Evolutionary conservation across 2,113 vertebrate genomes (phyloP).

Genomic region (Oncorhynchus kisutch): DNA sequence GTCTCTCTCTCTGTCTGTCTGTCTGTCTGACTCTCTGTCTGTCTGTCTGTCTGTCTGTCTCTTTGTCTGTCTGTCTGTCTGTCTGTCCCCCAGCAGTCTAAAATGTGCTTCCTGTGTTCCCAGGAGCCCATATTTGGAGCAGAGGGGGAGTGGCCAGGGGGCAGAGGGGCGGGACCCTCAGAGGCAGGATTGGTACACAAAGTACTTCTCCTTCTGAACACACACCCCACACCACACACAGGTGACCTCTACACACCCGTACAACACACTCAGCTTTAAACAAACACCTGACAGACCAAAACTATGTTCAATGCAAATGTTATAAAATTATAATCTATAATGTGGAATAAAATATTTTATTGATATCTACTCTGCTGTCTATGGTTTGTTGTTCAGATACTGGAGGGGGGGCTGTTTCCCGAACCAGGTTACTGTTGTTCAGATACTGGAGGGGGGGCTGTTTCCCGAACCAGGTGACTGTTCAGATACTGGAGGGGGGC

Average conservation of each 20-base stretch:
- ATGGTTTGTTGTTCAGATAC: not conserved
- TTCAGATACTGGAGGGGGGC: not conserved
- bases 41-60: too few species aligned
- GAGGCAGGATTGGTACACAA: slow-evolving; percentile 95
- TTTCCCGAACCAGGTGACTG: too few species aligned
- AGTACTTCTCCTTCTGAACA: slow-evolving; percentile 94
- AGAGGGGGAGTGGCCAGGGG: slow-evolving; percentile 71
- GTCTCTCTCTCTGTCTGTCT: too few species aligned
- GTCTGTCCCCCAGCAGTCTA: not conserved
- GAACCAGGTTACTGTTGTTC: too few species aligned
- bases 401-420: not conserved
- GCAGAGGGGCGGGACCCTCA: slow-evolving; percentile 75
- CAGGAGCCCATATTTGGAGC: slow-evolving; percentile 78
- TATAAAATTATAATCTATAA: slow-evolving; percentile 51
- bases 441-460: too few species aligned
- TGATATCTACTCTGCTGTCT: slow-evolving; percentile 46
- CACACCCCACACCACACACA: slow-evolving; percentile 3
- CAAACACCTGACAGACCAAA: slow-evolving; percentile 58
- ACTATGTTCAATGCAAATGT: slow-evolving; percentile 72
- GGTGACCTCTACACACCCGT: too few species aligned
- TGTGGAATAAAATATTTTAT: slow-evolving; percentile 72
- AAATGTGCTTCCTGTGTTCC: slow-evolving; percentile 43
- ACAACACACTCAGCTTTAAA: too few species aligned
- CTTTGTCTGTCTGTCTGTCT: too few species aligned
- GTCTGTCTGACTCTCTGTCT: too few species aligned